Percentiles rank a stretch among this genome's conserved stretches.
Evolutionary conservation across 2,888 invertebrate genomes (phyloP).

Genomic region (Andrena haemorrhoa): DNA sequence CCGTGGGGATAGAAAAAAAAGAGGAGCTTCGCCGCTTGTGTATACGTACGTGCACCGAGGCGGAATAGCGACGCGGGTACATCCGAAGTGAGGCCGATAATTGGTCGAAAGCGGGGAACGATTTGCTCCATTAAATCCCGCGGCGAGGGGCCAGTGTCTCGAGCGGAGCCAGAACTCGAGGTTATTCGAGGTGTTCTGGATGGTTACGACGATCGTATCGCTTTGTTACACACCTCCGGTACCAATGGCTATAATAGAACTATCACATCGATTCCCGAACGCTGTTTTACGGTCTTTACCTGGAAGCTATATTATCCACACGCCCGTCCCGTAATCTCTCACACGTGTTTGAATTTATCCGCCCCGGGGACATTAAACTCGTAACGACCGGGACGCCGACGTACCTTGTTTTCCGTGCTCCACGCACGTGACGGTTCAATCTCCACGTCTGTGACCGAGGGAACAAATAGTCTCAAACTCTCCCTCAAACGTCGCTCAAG

Average conservation of each 20-base stretch:
- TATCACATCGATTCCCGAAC: conserved; percentile 58
- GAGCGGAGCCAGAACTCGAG: conserved; percentile 21
- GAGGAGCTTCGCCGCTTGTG: background rate
- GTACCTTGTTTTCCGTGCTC: conserved; percentile 19
- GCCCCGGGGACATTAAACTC: conserved; percentile 22
- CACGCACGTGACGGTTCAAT: conserved; percentile 16
- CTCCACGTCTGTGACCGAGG: background rate
- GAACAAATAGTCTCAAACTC: background rate
- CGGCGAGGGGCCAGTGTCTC: conserved; percentile 34
- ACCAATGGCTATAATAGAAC: conserved; percentile 62
- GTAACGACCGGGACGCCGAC: conserved; percentile 24
- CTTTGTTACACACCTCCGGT: conserved; percentile 58
- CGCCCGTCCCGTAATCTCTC: conserved; percentile 41
- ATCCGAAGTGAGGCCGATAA: conserved; percentile 57
- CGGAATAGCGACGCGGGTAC: conserved; percentile 21
- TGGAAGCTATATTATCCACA: conserved; percentile 41
- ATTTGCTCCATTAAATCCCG: conserved; percentile 68
- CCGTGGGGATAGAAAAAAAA: conserved; percentile 36
- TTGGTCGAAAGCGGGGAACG: conserved; percentile 65
- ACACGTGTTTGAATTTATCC: conserved; percentile 37
- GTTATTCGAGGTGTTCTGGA: conserved; percentile 53
- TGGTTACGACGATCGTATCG: conserved; percentile 59
- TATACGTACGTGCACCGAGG: background rate
- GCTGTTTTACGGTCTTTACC: conserved; percentile 50
- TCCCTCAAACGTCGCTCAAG: too few relatives aligned